Evolutionary conservation across 2,113 vertebrate species (phyloP).

Genomic region (Oryzias woworae): DNA sequence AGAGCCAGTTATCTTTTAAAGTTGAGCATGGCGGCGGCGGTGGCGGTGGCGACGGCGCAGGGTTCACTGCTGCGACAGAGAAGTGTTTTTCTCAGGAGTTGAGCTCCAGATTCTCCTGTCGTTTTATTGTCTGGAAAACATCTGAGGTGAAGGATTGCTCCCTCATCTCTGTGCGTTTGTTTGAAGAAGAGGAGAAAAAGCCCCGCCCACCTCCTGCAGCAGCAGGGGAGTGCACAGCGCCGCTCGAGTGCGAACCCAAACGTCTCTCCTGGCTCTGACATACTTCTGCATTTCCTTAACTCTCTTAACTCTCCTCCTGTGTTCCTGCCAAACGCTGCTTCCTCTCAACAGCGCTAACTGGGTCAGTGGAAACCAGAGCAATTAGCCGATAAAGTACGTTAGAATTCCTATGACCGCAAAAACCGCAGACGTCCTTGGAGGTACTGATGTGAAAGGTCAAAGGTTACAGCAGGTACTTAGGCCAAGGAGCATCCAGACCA

Average conservation of each 20-base stretch:
- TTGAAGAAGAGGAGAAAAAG: constrained; percentile 9
- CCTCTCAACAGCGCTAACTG: constrained; percentile 56
- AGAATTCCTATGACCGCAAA: constrained; percentile 24
- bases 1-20: constrained; percentile 42
- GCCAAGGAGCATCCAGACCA: constrained; percentile 1
- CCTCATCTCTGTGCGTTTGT: constrained; percentile 26
- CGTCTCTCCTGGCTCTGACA: constrained; percentile 47
- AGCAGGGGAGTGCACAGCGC: constrained; percentile 29
- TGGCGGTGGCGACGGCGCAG: not conserved
- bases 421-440: constrained; percentile 11
- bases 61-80: not conserved
- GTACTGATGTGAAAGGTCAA: constrained; percentile 34
- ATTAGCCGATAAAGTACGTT: constrained; percentile 61
- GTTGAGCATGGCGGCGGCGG: constrained; percentile 7
- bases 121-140: constrained; percentile 15
- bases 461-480: constrained; percentile 3
- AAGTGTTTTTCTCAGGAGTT: constrained; percentile 14
- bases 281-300: constrained; percentile 65
- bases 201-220: constrained; percentile 49
- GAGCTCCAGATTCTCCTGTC: constrained; percentile 4
- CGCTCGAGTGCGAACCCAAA: too few relatives aligned
- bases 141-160: constrained; percentile 25
- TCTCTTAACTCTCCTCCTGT: constrained; percentile 59
- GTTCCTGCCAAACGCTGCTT: constrained; percentile 59
- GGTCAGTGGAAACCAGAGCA: constrained; percentile 65